Percentiles rank a stretch among this genome's conserved stretches.
These are phyloP conservation scores for Maconellicoccus hirsutus DNA, from an alignment of 1,140 invertebrate species.

Conservation along the genomic window DNA sequence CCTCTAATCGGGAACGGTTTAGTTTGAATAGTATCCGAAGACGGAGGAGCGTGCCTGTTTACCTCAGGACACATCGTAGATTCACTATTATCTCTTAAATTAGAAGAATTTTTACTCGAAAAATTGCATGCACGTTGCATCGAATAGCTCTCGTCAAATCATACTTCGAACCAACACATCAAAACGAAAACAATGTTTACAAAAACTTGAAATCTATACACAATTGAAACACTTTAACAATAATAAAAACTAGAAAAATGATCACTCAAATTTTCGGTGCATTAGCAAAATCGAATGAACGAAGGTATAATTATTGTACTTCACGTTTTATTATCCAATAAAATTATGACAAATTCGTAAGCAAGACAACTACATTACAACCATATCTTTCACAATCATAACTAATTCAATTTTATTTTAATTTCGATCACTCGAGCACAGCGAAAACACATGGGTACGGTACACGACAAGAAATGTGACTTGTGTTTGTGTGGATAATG, in stretches of 20 bases:
- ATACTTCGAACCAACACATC: background rate
- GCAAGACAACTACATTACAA: background rate
- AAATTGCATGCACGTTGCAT: slow-evolving; percentile 14
- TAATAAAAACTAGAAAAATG: background rate
- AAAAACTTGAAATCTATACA: background rate
- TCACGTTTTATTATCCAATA: background rate
- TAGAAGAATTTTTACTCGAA: background rate
- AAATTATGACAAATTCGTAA: background rate
- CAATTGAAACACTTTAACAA: background rate
- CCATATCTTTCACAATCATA: background rate
- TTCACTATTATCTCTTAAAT: background rate
- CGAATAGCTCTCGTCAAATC: background rate
- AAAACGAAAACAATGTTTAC: background rate
- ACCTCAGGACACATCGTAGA: slow-evolving; percentile 20
- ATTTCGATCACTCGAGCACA: background rate
- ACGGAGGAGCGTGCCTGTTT: slow-evolving; percentile 30
- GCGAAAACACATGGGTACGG: background rate
- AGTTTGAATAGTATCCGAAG: slow-evolving; percentile 61
- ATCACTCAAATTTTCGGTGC: background rate
- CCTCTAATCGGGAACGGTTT: slow-evolving; percentile 75
- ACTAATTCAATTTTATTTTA: background rate
- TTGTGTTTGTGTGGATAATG: too few relatives aligned
- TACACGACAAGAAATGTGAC: too few relatives aligned
- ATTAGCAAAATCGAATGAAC: background rate
- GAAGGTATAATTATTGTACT: background rate